Base-by-base conservation (phyloP, 2,797 vertebrate species). In the Morelia viridis region DNA sequence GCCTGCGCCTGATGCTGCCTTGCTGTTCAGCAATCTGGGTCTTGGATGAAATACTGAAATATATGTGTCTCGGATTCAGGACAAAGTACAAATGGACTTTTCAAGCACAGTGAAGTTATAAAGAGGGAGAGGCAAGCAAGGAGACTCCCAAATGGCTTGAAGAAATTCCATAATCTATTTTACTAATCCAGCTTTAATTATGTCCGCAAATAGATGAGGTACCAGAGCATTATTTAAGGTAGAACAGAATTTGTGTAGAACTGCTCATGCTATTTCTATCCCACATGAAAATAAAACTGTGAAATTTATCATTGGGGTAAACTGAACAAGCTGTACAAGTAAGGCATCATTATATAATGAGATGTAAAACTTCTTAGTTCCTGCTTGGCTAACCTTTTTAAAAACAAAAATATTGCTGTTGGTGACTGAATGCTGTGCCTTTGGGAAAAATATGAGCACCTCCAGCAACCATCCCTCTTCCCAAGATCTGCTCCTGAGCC, bases 151-250 rank as follows among this genome's bases (percentile, higher is more conserved):
- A 35, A 92, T 92, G 94, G 71, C 91, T 94, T 88, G 60, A 94
- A 91, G 94, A 93, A 94, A 96, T 85, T 92, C 95, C 26, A 26
- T 93, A 94, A 96, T 93, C 91, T 90, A 91, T 76, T 85, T 91
- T 94, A 87, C 91, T 91, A 96, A 96, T 60, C 91, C 94, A 93
- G 85, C 93, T 96, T 96, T 95, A 95, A 96, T 96, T 96, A 90
- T 68, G 96, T 71, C 92, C 93, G 83, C 94, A 95, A 95, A 91
- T 50, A 96, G 92, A 94, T 31, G 94, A 88, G 88, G 13, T 19
- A 87, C 50, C 64, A 61, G 92, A 86, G 93, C 92, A 76, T 94
- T 93, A 96, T 97, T 95, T 90, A 95, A 93, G 91, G 89, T 4
- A 94, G 91, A 89, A 26, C 58, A 86, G 91, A 95, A 94, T 4